phyloP scores from a whole-genome alignment of 2,888 invertebrate genomes.

The Linnaemya vulpina region DNA sequence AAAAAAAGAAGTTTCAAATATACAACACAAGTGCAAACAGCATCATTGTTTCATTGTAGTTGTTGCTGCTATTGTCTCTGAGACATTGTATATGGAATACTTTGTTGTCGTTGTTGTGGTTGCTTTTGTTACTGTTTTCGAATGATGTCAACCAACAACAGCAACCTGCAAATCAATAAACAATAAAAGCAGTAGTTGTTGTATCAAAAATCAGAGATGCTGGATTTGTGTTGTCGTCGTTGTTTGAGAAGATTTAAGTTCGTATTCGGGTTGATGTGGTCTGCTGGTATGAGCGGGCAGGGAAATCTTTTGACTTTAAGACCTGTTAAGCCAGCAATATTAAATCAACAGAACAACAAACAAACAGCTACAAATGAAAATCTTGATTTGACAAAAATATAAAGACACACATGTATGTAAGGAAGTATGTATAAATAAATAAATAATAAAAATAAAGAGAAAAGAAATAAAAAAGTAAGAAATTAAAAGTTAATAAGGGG shows the following conservation, averaged over 20 bases:
- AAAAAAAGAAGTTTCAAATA: constrained; percentile 1
- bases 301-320: constrained; percentile 47
- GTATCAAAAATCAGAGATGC: constrained; percentile 44
- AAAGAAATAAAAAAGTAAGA: constrained; percentile 54
- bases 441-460: constrained; percentile 36
- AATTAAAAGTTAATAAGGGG: constrained; percentile 70
- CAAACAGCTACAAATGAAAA: constrained; percentile 12
- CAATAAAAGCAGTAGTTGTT: constrained; percentile 48
- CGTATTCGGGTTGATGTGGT: neutral
- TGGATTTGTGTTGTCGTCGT: constrained; percentile 52
- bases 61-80: constrained; percentile 28
- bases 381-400: constrained; percentile 44
- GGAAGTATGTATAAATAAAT: too few species aligned
- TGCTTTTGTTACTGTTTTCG: constrained; percentile 50
- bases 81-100: constrained; percentile 14
- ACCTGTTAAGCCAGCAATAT: constrained; percentile 57
- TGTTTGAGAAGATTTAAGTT: constrained; percentile 37
- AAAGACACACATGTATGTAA: neutral
- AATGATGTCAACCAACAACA: constrained; percentile 65
- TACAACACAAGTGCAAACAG: constrained; percentile 46
- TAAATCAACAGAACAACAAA: constrained; percentile 33
- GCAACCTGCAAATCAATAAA: constrained; percentile 62
- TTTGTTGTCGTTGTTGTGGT: constrained; percentile 16
- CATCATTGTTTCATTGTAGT: constrained; percentile 57
- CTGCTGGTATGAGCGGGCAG: constrained; percentile 5